phyloP scores from a whole-genome alignment of 1,140 invertebrate genomes.

The Onthophagus taurus region DNA sequence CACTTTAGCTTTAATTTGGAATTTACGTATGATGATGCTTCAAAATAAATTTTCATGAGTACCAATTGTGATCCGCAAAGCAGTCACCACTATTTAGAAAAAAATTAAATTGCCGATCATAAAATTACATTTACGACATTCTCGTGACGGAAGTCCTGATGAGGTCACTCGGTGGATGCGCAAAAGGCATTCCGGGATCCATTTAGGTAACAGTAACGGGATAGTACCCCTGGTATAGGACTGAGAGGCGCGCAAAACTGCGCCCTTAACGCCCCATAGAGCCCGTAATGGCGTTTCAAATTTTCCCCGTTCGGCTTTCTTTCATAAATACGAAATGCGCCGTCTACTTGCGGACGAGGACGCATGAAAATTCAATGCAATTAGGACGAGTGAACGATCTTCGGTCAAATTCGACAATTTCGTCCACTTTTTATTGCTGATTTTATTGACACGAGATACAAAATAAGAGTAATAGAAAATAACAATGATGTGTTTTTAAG shows the following conservation, averaged over 20 bases:
- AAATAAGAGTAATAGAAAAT: too few species aligned
- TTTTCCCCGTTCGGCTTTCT: constrained; percentile 16
- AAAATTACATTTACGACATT: constrained; percentile 9
- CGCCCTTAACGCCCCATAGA: constrained; percentile 19
- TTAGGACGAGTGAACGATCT: constrained; percentile 19
- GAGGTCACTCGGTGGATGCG: constrained; percentile 14
- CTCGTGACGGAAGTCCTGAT: constrained; percentile 6
- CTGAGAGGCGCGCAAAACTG: constrained; percentile 16
- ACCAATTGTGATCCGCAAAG: too few species aligned
- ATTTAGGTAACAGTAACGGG: constrained; percentile 17
- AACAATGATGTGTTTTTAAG: too few species aligned
- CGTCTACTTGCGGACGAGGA: constrained; percentile 18
- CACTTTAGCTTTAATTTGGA: too few species aligned
- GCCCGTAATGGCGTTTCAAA: constrained; percentile 19
- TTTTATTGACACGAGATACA: too few species aligned
- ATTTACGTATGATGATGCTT: neutral
- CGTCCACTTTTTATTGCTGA: too few species aligned
- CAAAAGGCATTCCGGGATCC: constrained; percentile 18
- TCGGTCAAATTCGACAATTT: too few species aligned
- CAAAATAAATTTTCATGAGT: too few species aligned
- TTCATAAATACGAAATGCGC: constrained; percentile 22
- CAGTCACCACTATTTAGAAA: too few species aligned
- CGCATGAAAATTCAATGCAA: constrained; percentile 25
- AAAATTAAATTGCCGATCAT: constrained; percentile 8
- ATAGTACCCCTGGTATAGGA: constrained; percentile 15